phyloP scores from a whole-genome alignment of 2,113 vertebrate species.

The Tautogolabrus adspersus region DNA sequence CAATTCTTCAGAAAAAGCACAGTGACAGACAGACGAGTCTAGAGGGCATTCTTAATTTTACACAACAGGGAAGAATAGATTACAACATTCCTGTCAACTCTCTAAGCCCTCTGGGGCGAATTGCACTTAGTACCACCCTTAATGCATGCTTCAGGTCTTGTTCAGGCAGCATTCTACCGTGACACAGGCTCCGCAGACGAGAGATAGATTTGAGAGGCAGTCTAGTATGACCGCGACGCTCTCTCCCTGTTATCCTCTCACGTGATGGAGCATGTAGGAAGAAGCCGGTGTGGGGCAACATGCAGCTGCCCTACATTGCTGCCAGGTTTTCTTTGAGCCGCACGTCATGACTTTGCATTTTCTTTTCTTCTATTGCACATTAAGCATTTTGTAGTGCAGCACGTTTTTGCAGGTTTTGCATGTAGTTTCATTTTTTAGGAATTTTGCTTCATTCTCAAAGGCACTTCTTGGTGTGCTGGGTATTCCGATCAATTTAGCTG shows the following conservation, averaged over 20 bases:
- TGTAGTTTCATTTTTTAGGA: too few species aligned
- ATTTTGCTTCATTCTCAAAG: conserved; percentile 31
- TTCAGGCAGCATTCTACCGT: conserved; percentile 47
- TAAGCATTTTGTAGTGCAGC: conserved; percentile 44
- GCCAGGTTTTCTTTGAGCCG: conserved; percentile 32
- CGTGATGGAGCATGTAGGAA: conserved; percentile 59
- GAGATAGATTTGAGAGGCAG: conserved; percentile 40
- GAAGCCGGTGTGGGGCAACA: conserved; percentile 22
- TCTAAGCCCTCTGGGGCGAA: conserved; percentile 38
- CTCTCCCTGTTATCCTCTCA: conserved; percentile 23
- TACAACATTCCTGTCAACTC: conserved; percentile 47
- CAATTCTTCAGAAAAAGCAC: conserved; percentile 47
- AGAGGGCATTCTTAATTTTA: conserved; percentile 28
- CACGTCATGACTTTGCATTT: not conserved
- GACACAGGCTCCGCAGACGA: conserved; percentile 41
- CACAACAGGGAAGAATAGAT: conserved; percentile 49
- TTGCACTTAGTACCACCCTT: conserved; percentile 49
- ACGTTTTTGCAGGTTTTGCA: not conserved
- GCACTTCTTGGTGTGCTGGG: conserved; percentile 51
- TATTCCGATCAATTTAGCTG: conserved; percentile 20
- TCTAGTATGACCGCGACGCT: conserved; percentile 31
- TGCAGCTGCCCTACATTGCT: conserved; percentile 48
- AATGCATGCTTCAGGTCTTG: conserved; percentile 66
- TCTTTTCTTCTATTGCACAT: conserved; percentile 51
- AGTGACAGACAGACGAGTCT: conserved; percentile 38